Evolutionary conservation across 2,797 vertebrate species (phyloP).

Genomic region (Anolis apletophallus): DNA sequence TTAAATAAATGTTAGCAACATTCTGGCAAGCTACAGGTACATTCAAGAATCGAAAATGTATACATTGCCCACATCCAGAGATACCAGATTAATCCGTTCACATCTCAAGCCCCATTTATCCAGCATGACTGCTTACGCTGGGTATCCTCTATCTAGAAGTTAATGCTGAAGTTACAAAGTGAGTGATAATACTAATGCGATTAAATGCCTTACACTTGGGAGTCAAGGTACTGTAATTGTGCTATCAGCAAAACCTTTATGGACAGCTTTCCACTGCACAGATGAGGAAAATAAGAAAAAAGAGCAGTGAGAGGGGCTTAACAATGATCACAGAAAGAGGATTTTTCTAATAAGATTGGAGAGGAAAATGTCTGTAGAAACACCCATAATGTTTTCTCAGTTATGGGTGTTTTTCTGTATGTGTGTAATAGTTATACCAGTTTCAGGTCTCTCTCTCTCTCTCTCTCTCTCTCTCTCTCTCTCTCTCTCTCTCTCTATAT

Average conservation of each 20-base stretch:
- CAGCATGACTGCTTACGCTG: background rate
- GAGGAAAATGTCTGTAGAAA: slow-evolving; percentile 9
- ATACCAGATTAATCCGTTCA: slow-evolving; percentile 37
- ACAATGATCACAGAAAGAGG: background rate
- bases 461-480: too few species aligned
- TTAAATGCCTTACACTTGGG: slow-evolving; percentile 39
- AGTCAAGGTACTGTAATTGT: slow-evolving; percentile 27
- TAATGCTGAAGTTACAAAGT: slow-evolving; percentile 15
- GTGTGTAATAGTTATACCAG: background rate
- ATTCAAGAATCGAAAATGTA: slow-evolving; percentile 15
- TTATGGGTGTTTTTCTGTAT: background rate
- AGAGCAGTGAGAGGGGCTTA: fast-evolving
- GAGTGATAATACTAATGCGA: slow-evolving; percentile 44
- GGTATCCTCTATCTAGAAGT: slow-evolving; percentile 40
- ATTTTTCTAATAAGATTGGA: background rate
- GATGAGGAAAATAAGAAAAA: background rate
- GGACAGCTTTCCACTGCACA: background rate
- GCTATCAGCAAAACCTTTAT: slow-evolving; percentile 36
- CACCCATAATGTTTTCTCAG: background rate
- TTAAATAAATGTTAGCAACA: slow-evolving; percentile 16
- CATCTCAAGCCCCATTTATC: slow-evolving; percentile 35
- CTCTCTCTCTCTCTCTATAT: too few species aligned
- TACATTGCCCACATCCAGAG: slow-evolving; percentile 20
- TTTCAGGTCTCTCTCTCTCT: background rate
- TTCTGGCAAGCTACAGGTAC: slow-evolving; percentile 38